Evolutionary conservation across 2,113 vertebrate genomes (phyloP).

Genomic region (Protobothrops flavoviridis): DNA sequence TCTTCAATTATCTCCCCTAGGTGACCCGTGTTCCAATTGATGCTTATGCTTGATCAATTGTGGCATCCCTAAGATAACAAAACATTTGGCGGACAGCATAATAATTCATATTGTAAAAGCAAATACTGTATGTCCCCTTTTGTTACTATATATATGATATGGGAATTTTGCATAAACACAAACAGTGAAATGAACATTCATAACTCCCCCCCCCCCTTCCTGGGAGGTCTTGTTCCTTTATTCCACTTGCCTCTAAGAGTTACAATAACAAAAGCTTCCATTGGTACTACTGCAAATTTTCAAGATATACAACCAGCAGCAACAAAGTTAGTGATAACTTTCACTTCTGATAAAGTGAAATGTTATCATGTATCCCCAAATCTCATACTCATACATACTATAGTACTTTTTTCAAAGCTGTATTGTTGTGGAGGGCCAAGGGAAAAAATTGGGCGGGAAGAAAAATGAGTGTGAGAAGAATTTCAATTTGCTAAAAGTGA

Average conservation of each 20-base stretch:
- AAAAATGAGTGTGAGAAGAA: neutral
- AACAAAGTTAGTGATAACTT: neutral
- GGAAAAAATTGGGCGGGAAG: neutral
- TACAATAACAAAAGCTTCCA: neutral
- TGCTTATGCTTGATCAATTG: neutral
- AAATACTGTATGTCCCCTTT: neutral
- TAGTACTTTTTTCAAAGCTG: neutral
- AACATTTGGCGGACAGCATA: neutral
- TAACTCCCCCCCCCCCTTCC: neutral
- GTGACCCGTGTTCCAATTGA: neutral
- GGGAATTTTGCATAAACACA: neutral
- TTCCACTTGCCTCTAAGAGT: neutral
- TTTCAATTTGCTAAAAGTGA: neutral
- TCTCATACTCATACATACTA: neutral
- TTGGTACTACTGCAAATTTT: neutral
- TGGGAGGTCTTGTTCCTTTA: neutral
- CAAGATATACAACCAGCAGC: neutral
- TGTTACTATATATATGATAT: neutral
- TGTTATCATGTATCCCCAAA: neutral
- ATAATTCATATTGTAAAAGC: neutral
- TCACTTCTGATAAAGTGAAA: neutral
- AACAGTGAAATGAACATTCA: neutral
- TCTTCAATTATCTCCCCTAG: neutral
- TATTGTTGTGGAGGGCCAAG: neutral
- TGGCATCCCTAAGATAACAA: neutral